Base-by-base conservation (phyloP, 2,797 vertebrate genomes). In the Rachycentron canadum region DNA sequence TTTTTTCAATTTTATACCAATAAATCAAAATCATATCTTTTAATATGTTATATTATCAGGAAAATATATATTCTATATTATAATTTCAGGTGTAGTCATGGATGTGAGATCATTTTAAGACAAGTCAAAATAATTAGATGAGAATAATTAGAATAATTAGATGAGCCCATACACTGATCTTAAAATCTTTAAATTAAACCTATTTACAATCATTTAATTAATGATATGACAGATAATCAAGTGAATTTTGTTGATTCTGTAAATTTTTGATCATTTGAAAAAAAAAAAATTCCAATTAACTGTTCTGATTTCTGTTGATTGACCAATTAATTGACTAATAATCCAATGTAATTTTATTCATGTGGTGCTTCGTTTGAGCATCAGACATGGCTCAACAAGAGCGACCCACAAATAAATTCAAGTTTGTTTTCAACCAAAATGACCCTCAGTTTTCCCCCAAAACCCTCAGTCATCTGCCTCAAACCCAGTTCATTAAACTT, bases 401-500 rank as follows among this genome's bases (percentile, higher is more conserved):
- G 32, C 9, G 30, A 40, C 21, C n/a, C 26, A 28, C 6, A n/a
- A 14, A 61, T 38, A 13, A 53, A 23, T n/a, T 21, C 55, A 10
- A 17, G 34, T 56, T 53, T 1, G 10, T 28, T 56, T 74, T 69
- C 32, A 25, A 7, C 10, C 23, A 45, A 38, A 52, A 6, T 17
- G 17, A n/a, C 19, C 41, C 19, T 34, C 34, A 30, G 6, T n/a
- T 19, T 7, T 26, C 21, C 53, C 19, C 60, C 65, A 45, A 61
- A 28, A 12, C 10, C 17, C 11, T 19, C 16, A 73, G 30, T 80
- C 60, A 43, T 58, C 34, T 56, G 66, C 53, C 23, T 72, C 58
- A 69, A 50, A 25, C 23, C 36, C 53, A 69, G 21, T 68, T 76
- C 86, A 86, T 84, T 87, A 82, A 89, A 90, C 77, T 83, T 85